Conservation (phyloP, 2,113 vertebrate genomes). For the Eulemur macaco region DNA sequence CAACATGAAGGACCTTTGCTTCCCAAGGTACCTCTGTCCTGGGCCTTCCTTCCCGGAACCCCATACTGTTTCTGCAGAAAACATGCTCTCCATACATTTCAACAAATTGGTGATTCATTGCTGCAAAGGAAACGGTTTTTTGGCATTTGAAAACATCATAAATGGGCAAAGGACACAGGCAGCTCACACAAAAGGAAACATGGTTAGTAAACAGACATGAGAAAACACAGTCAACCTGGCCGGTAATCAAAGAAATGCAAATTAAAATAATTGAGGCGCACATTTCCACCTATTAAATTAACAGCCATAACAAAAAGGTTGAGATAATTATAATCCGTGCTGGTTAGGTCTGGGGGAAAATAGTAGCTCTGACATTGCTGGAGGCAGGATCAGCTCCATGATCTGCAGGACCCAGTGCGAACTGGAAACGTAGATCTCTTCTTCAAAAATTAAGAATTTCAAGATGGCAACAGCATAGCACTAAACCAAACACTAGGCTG, state of each 20-base stretch:
- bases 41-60: not conserved
- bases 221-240: not conserved
- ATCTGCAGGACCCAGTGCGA: not conserved
- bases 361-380: fast-evolving
- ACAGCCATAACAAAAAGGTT: not conserved
- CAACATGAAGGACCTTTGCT: not conserved
- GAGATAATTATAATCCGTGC: not conserved
- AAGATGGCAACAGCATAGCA: not conserved
- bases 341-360: not conserved
- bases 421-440: not conserved
- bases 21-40: not conserved
- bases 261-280: not conserved
- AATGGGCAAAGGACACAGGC: conserved; percentile 26
- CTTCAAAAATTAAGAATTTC: not conserved
- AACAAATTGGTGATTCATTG: not conserved
- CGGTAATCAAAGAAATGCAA: conserved; percentile 22
- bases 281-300: not conserved
- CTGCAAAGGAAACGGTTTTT: not conserved
- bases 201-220: not conserved
- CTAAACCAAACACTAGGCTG: not conserved
- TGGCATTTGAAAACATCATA: conserved; percentile 28
- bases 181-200: conserved; percentile 22
- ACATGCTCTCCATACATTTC: not conserved
- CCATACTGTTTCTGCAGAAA: not conserved
- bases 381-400: not conserved